These are phyloP conservation scores for Ciconia maguari DNA, from an alignment of 2,113 vertebrate genomes.

Conservation along the genomic window DNA sequence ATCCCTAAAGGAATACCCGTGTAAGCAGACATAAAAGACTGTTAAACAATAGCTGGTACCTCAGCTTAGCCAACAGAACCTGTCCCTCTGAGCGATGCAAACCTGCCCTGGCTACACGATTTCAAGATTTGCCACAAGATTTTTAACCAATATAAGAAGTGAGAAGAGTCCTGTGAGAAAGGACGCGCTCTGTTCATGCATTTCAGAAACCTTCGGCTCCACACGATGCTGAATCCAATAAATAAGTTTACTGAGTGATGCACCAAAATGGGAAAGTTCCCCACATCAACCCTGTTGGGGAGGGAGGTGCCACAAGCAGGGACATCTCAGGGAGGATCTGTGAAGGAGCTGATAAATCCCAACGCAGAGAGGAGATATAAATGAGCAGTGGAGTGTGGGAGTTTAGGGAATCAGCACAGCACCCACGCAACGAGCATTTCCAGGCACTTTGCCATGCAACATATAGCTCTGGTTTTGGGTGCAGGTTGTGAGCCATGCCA, in stretches of 20 bases:
- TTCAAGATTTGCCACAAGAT: background rate
- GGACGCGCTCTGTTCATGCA: background rate
- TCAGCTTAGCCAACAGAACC: background rate
- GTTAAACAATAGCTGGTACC: background rate
- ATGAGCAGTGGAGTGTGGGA: background rate
- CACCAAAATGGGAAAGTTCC: background rate
- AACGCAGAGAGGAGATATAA: background rate
- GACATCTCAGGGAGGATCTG: background rate
- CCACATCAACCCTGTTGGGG: background rate
- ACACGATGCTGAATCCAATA: background rate
- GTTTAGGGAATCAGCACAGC: background rate
- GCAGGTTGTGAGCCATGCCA: background rate
- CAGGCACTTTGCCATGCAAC: background rate
- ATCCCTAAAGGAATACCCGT: background rate
- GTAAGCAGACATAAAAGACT: background rate
- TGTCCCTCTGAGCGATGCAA: background rate
- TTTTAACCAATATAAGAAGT: background rate
- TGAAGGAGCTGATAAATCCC: conserved; percentile 10
- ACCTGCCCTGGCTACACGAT: background rate
- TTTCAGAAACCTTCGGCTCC: background rate
- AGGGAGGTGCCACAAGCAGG: background rate
- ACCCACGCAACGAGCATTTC: background rate
- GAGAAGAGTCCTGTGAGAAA: background rate
- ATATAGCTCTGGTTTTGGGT: background rate
- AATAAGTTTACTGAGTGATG: background rate